Evolutionary conservation across 64 coral and sea anemone species (phyloP).

Genomic region (Actinia equina): DNA sequence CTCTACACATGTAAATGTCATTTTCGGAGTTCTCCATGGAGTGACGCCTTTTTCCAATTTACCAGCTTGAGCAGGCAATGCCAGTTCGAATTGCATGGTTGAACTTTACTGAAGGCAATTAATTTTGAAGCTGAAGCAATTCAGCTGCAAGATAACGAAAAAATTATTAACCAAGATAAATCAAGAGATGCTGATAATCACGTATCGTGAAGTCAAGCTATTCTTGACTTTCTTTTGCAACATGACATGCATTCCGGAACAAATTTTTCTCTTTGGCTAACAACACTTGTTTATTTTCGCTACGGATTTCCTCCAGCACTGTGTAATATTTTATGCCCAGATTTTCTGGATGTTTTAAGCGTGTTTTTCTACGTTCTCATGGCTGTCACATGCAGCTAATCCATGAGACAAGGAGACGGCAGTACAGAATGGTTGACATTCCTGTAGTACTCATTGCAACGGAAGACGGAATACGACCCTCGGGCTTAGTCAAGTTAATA

Average conservation of each 20-base stretch:
- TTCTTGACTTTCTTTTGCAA: neutral
- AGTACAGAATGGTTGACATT: neutral
- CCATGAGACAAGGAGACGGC: constrained; percentile 8
- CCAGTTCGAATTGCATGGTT: neutral
- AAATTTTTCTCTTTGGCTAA: neutral
- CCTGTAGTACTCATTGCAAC: neutral
- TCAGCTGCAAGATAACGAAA: neutral
- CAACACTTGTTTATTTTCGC: neutral
- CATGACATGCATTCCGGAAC: neutral
- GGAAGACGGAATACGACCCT: constrained; percentile 3
- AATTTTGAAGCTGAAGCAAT: neutral
- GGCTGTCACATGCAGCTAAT: neutral
- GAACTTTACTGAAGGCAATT: neutral
- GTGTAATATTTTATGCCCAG: neutral
- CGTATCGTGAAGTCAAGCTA: neutral
- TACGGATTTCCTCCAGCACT: neutral
- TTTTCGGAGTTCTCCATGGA: neutral
- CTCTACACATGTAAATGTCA: neutral
- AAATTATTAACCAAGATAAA: neutral
- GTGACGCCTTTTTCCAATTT: neutral
- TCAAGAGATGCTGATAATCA: neutral
- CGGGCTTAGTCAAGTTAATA: neutral
- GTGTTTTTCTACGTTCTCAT: neutral
- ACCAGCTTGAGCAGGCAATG: neutral
- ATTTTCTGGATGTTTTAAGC: neutral